A percentile compares a stretch with the other conserved stretches of the same genome.
Conservation (phyloP, 2,888 invertebrate species). For the Thysanoteuthis rhombus region DNA sequence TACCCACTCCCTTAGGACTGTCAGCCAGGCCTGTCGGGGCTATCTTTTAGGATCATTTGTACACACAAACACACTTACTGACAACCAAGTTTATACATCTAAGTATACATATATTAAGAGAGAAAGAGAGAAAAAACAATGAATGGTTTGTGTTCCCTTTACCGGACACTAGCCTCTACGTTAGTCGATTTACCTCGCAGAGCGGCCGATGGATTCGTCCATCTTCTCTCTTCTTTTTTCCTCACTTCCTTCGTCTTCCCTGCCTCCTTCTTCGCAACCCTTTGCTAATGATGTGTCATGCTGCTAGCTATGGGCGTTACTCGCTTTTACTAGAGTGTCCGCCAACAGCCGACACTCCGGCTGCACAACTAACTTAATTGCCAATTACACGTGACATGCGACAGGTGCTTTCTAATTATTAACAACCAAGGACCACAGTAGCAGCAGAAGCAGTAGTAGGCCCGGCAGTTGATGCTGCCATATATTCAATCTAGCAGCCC, state of each 20-base stretch:
- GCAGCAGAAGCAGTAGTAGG: background rate
- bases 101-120: too few relatives aligned
- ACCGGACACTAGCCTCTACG: background rate
- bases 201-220: background rate
- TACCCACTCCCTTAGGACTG: too few relatives aligned
- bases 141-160: background rate
- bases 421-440: background rate
- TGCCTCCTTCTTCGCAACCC: background rate
- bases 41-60: too few relatives aligned
- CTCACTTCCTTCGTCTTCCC: background rate
- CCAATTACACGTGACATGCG: conserved; percentile 12
- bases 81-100: too few relatives aligned
- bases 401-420: conserved; percentile 12
- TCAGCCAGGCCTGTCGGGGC: too few relatives aligned
- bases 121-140: too few relatives aligned
- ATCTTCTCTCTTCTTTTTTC: background rate
- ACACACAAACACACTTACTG: too few relatives aligned
- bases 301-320: background rate
- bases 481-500: background rate
- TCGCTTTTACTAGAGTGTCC: background rate
- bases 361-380: background rate
- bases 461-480: background rate
- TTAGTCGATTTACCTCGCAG: background rate
- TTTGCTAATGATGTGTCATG: background rate
- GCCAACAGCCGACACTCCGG: background rate